phyloP scores from a whole-genome alignment of 92 coral and sea anemone species.

The Scolanthus callimorphus region DNA sequence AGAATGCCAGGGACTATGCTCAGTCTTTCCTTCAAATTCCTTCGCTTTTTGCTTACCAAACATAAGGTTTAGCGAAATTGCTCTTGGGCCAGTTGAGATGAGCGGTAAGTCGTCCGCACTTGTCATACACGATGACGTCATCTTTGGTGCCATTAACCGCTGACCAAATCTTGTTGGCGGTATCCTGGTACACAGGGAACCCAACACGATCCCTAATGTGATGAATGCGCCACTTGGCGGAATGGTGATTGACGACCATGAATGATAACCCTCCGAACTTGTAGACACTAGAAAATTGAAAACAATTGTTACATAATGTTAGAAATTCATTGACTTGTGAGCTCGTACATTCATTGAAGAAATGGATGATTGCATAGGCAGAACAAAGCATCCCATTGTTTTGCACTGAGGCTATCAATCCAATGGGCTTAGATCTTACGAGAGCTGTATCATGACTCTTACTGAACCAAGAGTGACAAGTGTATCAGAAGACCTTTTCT shows the following conservation, averaged over 20 bases:
- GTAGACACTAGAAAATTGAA: not conserved
- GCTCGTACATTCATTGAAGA: too few species aligned
- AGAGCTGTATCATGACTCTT: too few species aligned
- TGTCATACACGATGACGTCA: constrained; percentile 69
- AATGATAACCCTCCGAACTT: constrained; percentile 21
- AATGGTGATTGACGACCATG: constrained; percentile 59
- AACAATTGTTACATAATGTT: too few species aligned
- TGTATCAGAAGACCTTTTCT: too few species aligned
- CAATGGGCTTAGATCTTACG: too few species aligned
- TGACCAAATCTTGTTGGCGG: constrained; percentile 23
- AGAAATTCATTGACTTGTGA: too few species aligned
- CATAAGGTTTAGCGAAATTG: constrained; percentile 9
- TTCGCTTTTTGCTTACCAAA: constrained; percentile 28
- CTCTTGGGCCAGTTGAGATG: constrained; percentile 62
- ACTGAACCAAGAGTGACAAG: too few species aligned
- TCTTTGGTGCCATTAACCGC: constrained; percentile 50
- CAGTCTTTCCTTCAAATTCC: too few species aligned
- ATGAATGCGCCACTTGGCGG: constrained; percentile 14
- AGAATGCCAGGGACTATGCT: too few species aligned
- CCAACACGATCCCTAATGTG: constrained; percentile 27
- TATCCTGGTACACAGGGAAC: constrained; percentile 72
- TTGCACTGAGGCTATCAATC: too few species aligned
- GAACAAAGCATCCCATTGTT: too few species aligned
- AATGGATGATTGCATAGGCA: too few species aligned
- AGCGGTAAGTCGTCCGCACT: constrained; percentile 59